Evolutionary conservation across 2,888 invertebrate genomes (phyloP).

Genomic region (Melanchra persicariae): DNA sequence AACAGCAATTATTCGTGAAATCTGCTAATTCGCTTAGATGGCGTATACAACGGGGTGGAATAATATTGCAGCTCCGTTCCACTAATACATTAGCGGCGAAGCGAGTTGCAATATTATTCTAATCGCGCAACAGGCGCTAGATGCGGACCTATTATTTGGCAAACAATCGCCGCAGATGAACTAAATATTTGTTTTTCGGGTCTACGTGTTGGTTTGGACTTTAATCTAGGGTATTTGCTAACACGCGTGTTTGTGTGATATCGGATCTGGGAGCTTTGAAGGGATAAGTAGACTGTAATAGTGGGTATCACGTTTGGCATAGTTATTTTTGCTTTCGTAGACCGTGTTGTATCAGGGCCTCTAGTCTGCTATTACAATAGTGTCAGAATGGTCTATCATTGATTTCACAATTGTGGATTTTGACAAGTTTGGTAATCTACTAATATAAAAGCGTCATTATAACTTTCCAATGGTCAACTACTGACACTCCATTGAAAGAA

Average conservation of each 20-base stretch:
- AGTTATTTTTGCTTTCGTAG: constrained; percentile 3
- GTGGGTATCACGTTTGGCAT: constrained; percentile 12
- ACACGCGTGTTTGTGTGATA: constrained; percentile 35
- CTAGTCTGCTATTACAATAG: no score
- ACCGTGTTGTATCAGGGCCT: neutral
- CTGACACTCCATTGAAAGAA: no score
- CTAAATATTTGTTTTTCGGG: constrained; percentile 51
- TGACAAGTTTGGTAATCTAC: no score
- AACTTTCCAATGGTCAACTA: no score
- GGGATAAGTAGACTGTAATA: constrained; percentile 43
- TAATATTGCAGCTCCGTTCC: constrained; percentile 55
- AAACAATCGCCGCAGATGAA: constrained; percentile 55
- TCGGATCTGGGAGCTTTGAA: constrained; percentile 29
- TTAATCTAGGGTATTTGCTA: constrained; percentile 43
- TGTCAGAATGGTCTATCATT: no score
- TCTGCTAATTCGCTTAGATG: constrained; percentile 34
- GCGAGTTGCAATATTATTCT: constrained; percentile 59
- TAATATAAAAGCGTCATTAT: no score
- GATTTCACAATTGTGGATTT: no score
- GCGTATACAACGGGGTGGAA: constrained; percentile 25
- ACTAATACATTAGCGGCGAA: constrained; percentile 38
- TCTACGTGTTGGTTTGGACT: constrained; percentile 26
- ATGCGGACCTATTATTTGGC: constrained; percentile 48
- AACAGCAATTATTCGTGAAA: constrained; percentile 36
- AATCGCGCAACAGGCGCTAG: constrained; percentile 52